These are phyloP conservation scores for Tachycineta bicolor DNA, from an alignment of 2,113 vertebrate genomes.

Conservation along the genomic window DNA sequence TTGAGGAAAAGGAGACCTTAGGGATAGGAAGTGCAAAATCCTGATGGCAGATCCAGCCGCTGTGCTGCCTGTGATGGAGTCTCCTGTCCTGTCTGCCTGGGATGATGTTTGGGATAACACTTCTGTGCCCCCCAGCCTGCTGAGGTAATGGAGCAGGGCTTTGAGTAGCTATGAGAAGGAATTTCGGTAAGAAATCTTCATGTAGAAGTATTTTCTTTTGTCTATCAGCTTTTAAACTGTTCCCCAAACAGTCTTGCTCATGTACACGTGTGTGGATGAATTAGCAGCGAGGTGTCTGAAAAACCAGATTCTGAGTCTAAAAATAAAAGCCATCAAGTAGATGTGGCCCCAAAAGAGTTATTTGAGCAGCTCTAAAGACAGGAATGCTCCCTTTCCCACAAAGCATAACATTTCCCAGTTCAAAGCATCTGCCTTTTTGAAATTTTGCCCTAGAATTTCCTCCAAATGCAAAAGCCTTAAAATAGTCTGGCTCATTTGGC, in stretches of 20 bases:
- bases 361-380: not conserved
- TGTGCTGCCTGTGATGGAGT: not conserved
- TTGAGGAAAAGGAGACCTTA: not conserved
- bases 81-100: not conserved
- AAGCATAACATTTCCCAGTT: constrained; percentile 17
- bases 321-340: not conserved
- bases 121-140: not conserved
- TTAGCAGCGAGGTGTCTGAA: not conserved
- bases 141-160: not conserved
- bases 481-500: constrained; percentile 44
- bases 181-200: not conserved
- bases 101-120: not conserved
- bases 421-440: constrained; percentile 57
- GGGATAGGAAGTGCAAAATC: not conserved
- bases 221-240: not conserved
- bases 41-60: not conserved
- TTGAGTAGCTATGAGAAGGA: not conserved
- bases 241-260: not conserved
- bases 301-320: constrained; percentile 12
- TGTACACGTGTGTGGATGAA: not conserved
- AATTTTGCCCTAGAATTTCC: constrained; percentile 58
- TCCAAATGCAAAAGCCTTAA: constrained; percentile 43
- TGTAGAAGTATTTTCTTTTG: not conserved
- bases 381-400: not conserved
- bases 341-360: constrained; percentile 25